Evolutionary conservation across 2,797 vertebrate species (phyloP).

Genomic region (Ctenopoma kingsleyae): DNA sequence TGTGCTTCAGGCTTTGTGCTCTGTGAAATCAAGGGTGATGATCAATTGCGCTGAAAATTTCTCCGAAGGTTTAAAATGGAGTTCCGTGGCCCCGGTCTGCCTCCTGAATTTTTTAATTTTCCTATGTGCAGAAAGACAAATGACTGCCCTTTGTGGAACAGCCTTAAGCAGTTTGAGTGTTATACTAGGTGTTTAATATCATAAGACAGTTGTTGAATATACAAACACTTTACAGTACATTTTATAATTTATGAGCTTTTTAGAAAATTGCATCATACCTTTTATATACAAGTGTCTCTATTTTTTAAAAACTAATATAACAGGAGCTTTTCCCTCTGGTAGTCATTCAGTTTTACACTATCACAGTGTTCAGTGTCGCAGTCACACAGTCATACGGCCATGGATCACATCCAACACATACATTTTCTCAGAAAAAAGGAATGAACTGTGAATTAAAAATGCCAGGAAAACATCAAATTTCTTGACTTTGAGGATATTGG

Average conservation of each 20-base stretch:
- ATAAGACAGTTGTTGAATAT: constrained; percentile 62
- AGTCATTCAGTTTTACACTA: constrained; percentile 57
- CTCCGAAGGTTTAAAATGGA: constrained; percentile 77
- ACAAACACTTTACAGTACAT: constrained; percentile 48
- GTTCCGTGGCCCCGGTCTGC: constrained; percentile 57
- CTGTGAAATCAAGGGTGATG: constrained; percentile 76
- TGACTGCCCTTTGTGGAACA: constrained; percentile 64
- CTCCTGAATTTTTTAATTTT: constrained; percentile 75
- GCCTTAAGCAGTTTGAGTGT: constrained; percentile 66
- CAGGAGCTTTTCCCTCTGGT: constrained; percentile 24
- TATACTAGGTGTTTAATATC: constrained; percentile 69
- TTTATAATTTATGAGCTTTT: constrained; percentile 64
- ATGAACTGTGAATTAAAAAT: constrained; percentile 69
- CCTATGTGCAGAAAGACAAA: constrained; percentile 64
- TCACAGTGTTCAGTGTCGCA: constrained; percentile 40
- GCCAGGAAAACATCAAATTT: constrained; percentile 75
- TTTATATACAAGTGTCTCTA: constrained; percentile 27
- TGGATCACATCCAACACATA: constrained; percentile 72
- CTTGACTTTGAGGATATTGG: constrained; percentile 77
- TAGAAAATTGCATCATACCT: constrained; percentile 55
- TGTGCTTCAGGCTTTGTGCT: constrained; percentile 58
- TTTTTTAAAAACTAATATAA: constrained; percentile 35
- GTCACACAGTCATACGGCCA: constrained; percentile 65
- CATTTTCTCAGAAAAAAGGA: constrained; percentile 63
- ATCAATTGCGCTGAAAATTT: constrained; percentile 81